Conservation (phyloP, 1,140 invertebrate species). For the Campoletis sonorensis region DNA sequence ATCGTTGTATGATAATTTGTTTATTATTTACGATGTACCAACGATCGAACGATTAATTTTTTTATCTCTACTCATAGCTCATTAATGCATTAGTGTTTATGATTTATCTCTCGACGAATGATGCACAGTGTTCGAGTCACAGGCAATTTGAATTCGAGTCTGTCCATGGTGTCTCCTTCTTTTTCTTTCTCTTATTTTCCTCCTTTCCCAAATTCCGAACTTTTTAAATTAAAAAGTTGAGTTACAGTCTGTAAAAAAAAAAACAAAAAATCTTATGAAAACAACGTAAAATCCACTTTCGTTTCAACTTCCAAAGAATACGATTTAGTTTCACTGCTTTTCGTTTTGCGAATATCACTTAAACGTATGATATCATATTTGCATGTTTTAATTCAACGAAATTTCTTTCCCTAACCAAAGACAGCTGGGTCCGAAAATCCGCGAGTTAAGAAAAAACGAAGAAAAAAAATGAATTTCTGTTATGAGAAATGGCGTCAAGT, state of each 20-base stretch:
- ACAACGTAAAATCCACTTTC: too few relatives aligned
- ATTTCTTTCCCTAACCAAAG: too few relatives aligned
- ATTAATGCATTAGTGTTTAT: neutral
- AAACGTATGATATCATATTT: too few relatives aligned
- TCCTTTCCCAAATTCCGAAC: too few relatives aligned
- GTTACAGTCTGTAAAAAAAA: too few relatives aligned
- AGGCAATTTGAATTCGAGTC: neutral
- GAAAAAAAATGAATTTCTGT: neutral
- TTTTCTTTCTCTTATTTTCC: neutral
- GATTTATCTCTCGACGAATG: neutral
- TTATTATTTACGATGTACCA: neutral
- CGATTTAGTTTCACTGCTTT: too few relatives aligned
- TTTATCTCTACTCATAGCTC: neutral
- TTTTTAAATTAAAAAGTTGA: too few relatives aligned
- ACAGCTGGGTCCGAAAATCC: neutral
- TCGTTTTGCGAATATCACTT: too few relatives aligned
- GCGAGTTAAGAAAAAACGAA: neutral
- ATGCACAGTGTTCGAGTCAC: neutral
- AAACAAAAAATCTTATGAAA: too few relatives aligned
- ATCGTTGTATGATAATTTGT: neutral
- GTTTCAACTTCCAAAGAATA: too few relatives aligned
- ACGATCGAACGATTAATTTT: too few relatives aligned
- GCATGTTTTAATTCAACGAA: too few relatives aligned
- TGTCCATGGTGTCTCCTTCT: neutral
- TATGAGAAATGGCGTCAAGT: neutral